Evolutionary conservation across 2,888 invertebrate species (phyloP), one percentile per base, ranked within the genome.

Genomic region (Rhynchonema sp.): DNA sequence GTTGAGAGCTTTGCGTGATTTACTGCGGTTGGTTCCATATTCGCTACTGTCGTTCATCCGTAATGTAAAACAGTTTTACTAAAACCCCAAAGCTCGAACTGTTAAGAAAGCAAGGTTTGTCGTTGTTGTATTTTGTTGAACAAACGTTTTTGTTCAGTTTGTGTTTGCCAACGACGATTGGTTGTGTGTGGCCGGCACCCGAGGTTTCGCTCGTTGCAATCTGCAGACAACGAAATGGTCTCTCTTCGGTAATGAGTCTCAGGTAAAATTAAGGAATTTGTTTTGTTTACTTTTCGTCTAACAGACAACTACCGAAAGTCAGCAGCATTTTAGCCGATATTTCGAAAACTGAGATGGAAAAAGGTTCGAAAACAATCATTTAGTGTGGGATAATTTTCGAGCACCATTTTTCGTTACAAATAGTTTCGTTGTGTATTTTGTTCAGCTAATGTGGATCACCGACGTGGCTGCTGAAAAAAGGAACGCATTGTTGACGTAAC

Each of bases 231-330:
- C 88, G 46, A 84, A 87, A 66, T 99, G 98, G 98, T 92, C 92
- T 73, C 79, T 98, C 57, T 99, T 99, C 78, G 94, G 96, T 26
- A 99, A 98, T 75, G 98, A 98, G 79, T 88, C 87, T 46, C 96
- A 98, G 78, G 77, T n/a, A 65, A 63, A n/a, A n/a, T n/a, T n/a
- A n/a, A n/a, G n/a, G n/a, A n/a, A n/a, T n/a, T n/a, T n/a, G n/a
- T n/a, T n/a, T n/a, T n/a, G n/a, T n/a, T n/a, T n/a, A n/a, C n/a
- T n/a, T n/a, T n/a, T n/a, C n/a, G n/a, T n/a, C n/a, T n/a, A n/a
- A n/a, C n/a, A n/a, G n/a, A n/a, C n/a, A n/a, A n/a, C n/a, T n/a
- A n/a, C n/a, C n/a, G n/a, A n/a, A n/a, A n/a, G n/a, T n/a, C n/a
- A n/a, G n/a, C n/a, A n/a, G n/a, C n/a, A n/a, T n/a, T n/a, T n/a